Evolutionary conservation across 1,140 invertebrate species (phyloP).

Genomic region (Scaptomyza graminum): DNA sequence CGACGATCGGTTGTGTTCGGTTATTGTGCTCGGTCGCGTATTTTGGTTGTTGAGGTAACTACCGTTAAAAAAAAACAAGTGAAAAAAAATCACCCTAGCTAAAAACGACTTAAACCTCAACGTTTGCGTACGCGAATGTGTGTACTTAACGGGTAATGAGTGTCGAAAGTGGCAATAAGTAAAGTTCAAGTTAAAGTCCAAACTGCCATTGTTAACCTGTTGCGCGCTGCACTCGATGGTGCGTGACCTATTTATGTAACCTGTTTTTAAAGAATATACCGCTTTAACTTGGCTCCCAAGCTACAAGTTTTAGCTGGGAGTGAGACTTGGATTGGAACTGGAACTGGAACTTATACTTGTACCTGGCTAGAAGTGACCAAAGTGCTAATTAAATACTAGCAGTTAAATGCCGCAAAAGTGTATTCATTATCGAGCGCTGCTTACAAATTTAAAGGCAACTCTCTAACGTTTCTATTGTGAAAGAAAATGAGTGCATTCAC

Average conservation of each 20-base stretch:
- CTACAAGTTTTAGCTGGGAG: constrained; percentile 48
- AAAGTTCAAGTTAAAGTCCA: constrained; percentile 39
- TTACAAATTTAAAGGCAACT: constrained; percentile 48
- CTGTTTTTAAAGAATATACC: constrained; percentile 77
- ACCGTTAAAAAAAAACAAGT: constrained; percentile 39
- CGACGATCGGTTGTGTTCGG: constrained; percentile 50
- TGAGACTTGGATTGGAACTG: constrained; percentile 21
- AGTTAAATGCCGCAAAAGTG: constrained; percentile 27
- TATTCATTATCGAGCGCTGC: constrained; percentile 43
- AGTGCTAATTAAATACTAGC: constrained; percentile 52
- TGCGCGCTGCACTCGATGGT: constrained; percentile 72
- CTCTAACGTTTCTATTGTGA: constrained; percentile 22
- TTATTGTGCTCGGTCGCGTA: constrained; percentile 31
- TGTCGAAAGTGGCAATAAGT: constrained; percentile 34
- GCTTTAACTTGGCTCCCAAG: constrained; percentile 43
- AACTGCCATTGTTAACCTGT: constrained; percentile 62
- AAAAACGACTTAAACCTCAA: constrained; percentile 34
- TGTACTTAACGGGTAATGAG: constrained; percentile 19
- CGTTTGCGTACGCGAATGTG: constrained; percentile 26
- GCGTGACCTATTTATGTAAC: constrained; percentile 83
- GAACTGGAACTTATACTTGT: constrained; percentile 16
- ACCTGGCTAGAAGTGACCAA: constrained; percentile 31
- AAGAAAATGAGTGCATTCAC: constrained; percentile 72
- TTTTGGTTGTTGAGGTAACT: constrained; percentile 59
- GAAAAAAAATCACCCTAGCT: constrained; percentile 22